A percentile compares a stretch with the other conserved stretches of the same genome.
These are phyloP conservation scores for Cataglyphis albicans DNA, from an alignment of 2,888 invertebrate species.

Conservation along the genomic window DNA sequence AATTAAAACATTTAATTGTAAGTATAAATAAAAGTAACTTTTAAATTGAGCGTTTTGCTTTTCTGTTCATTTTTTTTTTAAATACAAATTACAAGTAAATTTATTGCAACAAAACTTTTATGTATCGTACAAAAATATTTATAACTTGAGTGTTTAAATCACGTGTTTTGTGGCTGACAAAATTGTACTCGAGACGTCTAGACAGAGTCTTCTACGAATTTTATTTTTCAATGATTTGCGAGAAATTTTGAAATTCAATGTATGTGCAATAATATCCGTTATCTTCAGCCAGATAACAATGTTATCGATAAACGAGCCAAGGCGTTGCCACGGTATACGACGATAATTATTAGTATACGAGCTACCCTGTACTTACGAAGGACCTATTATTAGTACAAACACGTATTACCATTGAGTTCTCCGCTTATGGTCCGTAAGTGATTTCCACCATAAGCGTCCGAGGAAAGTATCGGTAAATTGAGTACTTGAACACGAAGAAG, in stretches of 20 bases:
- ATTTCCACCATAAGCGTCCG: conserved; percentile 69
- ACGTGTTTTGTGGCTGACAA: neutral
- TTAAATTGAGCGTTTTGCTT: neutral
- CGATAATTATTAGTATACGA: conserved; percentile 70
- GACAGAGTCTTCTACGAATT: conserved; percentile 18
- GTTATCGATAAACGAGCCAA: conserved; percentile 58
- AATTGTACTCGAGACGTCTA: neutral
- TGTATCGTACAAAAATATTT: neutral
- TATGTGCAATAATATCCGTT: neutral
- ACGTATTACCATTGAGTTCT: conserved; percentile 69
- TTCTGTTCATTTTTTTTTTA: neutral
- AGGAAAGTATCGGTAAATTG: conserved; percentile 70
- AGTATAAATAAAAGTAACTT: neutral
- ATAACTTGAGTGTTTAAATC: neutral
- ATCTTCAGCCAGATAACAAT: conserved; percentile 24
- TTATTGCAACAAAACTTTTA: conserved; percentile 9
- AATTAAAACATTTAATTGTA: neutral
- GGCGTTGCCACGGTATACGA: conserved; percentile 56
- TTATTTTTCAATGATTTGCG: neutral
- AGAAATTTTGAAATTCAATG: conserved; percentile 3
- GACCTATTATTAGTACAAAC: conserved; percentile 74
- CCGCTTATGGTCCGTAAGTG: conserved; percentile 71
- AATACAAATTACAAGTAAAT: neutral
- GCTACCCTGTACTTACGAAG: conserved; percentile 69
- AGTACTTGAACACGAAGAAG: conserved; percentile 68